Base-by-base conservation (phyloP, 1,140 invertebrate genomes). In the Zaprionus vittiger region DNA sequence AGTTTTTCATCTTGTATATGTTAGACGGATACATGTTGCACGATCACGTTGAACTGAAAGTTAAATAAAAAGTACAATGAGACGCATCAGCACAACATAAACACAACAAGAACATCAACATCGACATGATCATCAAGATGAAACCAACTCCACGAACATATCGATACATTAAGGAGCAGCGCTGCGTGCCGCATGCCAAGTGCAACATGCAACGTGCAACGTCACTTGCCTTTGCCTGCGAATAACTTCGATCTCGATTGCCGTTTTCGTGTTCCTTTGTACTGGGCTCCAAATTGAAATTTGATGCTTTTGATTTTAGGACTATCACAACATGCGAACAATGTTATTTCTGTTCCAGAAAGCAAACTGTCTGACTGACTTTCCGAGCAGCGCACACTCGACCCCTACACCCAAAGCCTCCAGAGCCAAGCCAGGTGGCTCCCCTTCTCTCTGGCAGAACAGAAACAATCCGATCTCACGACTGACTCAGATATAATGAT, bases 1-100 rank as follows among this genome's bases (percentile, higher is more conserved):
- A 87, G 65, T 86, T 87, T 54, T 78, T 86, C 83, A 78, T 80
- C 20, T 69, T 80, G 61, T 77, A 80, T 55, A 87, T 82, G 56
- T 77, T 80, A 24, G 70, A 77, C 22, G 81, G 79, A 77, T 77
- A 64, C 83, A 86, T 86, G 15, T 34, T 60, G 69, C 41, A 28
- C 37, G 28, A 49, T 55, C 60, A 62, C 49, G 52, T 44, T 64
- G 61, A 64, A 71, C 64, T 55, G 62, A 22, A 28, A 12, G 24
- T 12, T 34, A 11, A 34, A 34, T 34, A 34, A 24, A 65, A 14
- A 15, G 31, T 24, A 22, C 20, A 7, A 14, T 20, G 17, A 49
- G 11, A 49, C 15, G 41, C 15, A 47, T 15, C n/a, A 47, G 14
- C 41, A 49, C 38, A 41, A 41, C 2, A 41, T 2, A 15, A n/a